Evolutionary conservation across 2,888 invertebrate species (phyloP).

Genomic region (Leptura quadrifasciata): DNA sequence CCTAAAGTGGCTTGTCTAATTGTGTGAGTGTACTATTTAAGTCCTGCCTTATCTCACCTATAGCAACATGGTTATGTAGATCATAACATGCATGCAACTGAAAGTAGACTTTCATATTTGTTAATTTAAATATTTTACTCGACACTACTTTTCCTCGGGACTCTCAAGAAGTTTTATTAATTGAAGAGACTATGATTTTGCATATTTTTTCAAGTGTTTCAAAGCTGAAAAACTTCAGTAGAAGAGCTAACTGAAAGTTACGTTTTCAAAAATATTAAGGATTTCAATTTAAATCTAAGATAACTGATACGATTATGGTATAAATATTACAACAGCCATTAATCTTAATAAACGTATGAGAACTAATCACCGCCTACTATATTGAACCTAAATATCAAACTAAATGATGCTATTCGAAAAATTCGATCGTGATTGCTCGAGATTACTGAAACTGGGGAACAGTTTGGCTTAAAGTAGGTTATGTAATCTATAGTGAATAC

Average conservation of each 20-base stretch:
- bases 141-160: not conserved
- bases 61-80: conserved; percentile 15
- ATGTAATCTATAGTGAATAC: conserved; percentile 56
- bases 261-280: too few species aligned
- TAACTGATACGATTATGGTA: not conserved
- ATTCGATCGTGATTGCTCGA: conserved; percentile 11
- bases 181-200: not conserved
- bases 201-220: too few species aligned
- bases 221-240: too few species aligned
- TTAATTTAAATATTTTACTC: conserved; percentile 2
- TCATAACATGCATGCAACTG: conserved; percentile 29
- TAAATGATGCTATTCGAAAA: conserved; percentile 11
- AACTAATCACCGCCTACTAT: not conserved
- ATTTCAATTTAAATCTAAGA: too few species aligned
- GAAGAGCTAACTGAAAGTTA: too few species aligned
- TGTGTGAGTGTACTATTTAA: too few species aligned
- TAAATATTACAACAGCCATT: not conserved
- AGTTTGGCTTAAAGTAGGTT: conserved; percentile 54
- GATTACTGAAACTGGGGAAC: conserved; percentile 16
- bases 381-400: not conserved
- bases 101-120: conserved; percentile 31
- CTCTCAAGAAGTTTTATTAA: not conserved
- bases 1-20: too few species aligned
- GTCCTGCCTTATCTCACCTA: too few species aligned
- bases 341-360: not conserved